These are phyloP conservation scores for Passer domesticus DNA, from an alignment of 2,113 vertebrate genomes.

Conservation along the genomic window DNA sequence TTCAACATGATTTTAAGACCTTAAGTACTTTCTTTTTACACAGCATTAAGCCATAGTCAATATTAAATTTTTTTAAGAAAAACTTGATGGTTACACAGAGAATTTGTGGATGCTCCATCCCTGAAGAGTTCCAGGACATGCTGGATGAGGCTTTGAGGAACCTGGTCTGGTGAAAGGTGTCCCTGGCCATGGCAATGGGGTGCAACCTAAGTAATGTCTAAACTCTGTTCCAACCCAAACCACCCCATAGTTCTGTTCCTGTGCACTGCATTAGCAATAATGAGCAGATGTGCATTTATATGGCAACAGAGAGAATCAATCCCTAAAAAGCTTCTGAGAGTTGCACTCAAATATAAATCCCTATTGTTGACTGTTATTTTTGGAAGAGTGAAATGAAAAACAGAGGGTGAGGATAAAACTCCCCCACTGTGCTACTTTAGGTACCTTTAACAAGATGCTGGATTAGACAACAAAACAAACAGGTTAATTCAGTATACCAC, in stretches of 20 bases:
- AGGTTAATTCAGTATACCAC: neutral
- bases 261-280: neutral
- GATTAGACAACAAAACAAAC: neutral
- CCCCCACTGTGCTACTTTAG: neutral
- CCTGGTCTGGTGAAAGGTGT: neutral
- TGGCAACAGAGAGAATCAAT: neutral
- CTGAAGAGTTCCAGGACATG: neutral
- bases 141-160: neutral
- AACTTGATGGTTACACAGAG: neutral
- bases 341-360: neutral
- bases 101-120: neutral
- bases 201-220: neutral
- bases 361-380: neutral
- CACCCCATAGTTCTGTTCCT: neutral
- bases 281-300: neutral
- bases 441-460: neutral
- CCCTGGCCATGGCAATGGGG: neutral
- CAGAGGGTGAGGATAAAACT: neutral
- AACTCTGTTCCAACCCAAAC: neutral
- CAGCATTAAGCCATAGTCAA: neutral
- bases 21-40: neutral
- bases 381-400: neutral
- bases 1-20: neutral
- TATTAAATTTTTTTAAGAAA: neutral
- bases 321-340: neutral